Evolutionary conservation across 1,140 invertebrate genomes (phyloP).

Genomic region (Dendroctonus valens): DNA sequence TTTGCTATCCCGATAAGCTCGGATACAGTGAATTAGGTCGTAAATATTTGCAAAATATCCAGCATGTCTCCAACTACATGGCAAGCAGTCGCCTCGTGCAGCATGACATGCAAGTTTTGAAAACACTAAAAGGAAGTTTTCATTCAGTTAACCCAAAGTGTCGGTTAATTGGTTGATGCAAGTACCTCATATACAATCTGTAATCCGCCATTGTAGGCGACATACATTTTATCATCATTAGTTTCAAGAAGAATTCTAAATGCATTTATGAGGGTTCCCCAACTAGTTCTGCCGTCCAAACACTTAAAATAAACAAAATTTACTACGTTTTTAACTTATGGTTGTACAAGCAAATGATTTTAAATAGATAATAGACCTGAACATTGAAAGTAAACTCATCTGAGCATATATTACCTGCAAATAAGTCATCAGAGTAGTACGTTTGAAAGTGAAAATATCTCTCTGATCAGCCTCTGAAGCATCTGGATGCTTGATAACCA

Average conservation of each 20-base stretch:
- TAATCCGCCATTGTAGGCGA: constrained; percentile 85
- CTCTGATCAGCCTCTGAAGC: constrained; percentile 74
- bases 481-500: constrained; percentile 74
- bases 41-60: constrained; percentile 78
- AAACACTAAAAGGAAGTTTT: constrained; percentile 63
- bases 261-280: constrained; percentile 86
- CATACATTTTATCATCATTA: constrained; percentile 83
- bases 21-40: constrained; percentile 69
- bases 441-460: constrained; percentile 79
- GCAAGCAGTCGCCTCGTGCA: constrained; percentile 89
- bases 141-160: no score
- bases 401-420: constrained; percentile 54
- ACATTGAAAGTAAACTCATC: not conserved
- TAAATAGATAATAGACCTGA: not conserved
- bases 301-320: constrained; percentile 54
- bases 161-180: constrained; percentile 10
- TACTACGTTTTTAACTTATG: not conserved
- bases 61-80: constrained; percentile 80
- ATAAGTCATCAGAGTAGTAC: constrained; percentile 81
- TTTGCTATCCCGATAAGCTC: constrained; percentile 63
- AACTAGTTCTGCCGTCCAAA: constrained; percentile 79
- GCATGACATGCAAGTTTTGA: constrained; percentile 88
- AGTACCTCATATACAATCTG: constrained; percentile 80
- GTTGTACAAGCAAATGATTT: not conserved
- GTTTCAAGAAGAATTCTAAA: constrained; percentile 84